Evolutionary conservation across 2,888 invertebrate species (phyloP), one percentile per base, ranked within the genome.

Genomic region (Scaptomyza reducta): DNA sequence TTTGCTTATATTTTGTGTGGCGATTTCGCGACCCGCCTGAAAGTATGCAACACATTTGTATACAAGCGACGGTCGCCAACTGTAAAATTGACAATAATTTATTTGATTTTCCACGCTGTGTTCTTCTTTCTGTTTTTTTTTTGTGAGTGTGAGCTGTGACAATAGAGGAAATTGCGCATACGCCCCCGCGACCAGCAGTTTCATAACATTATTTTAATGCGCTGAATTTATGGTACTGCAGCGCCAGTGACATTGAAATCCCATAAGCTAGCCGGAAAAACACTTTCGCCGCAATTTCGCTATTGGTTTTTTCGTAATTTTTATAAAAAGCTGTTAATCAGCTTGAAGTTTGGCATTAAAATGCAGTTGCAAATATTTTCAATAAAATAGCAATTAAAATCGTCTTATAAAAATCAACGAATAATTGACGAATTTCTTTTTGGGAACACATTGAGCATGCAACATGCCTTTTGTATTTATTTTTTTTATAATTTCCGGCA

Each of bases 51-150:
- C 70, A 72, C 57, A 68, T 71, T 81, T 79, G 54, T 71, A 66
- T 44, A 41, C 55, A 25, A 25, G 45, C 56, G 35, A 41, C 51
- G 59, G 58, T 76, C 66, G 65, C 57, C 72, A 79, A 88, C 76
- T 86, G 89, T 77, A 89, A 89, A 89, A 88, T 89, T 88, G 89
- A 89, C 87, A 89, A 87, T 88, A 87, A 87, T 88, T 86, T 86
- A 86, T 89, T 78, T 80, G 77, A 81, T 79, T 82, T 80, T 50
- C 29, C 50, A 9, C 67, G 35, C 51, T 55, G 11, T 35, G 6
- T 4, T 2, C 29, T 25, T 55, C 31, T 25, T 13, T 33, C 38
- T 42, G n/a, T 27, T 13, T 47, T 29, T 6, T 42, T 0, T 53
- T 6, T 22, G 22, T 53, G 54, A 47, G 57, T 35, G 50, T 53